Conservation (phyloP, 1,140 invertebrate genomes). For the Ceratina australensis region DNA sequence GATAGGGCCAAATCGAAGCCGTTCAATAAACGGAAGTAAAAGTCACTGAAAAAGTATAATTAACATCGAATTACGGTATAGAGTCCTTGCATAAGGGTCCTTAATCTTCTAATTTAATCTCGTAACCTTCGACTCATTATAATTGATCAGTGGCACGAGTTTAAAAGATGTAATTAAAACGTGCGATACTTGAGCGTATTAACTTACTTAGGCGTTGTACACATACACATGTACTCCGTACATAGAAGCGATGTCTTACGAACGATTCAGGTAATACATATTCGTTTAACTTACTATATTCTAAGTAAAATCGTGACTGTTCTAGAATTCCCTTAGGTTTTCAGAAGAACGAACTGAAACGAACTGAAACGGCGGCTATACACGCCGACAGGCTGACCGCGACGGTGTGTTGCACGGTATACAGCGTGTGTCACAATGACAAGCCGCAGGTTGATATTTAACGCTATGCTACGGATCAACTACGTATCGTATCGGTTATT, state of each 20-base stretch:
- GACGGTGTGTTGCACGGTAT: background rate
- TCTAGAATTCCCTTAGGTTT: constrained; percentile 25
- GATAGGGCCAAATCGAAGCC: too few species aligned
- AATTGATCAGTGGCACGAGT: background rate
- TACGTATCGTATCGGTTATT: constrained; percentile 30
- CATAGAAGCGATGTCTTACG: background rate
- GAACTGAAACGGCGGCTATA: too few species aligned
- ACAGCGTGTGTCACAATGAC: constrained; percentile 18
- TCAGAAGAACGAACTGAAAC: constrained; percentile 24
- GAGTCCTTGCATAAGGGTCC: constrained; percentile 27
- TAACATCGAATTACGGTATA: constrained; percentile 9
- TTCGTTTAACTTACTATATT: constrained; percentile 32
- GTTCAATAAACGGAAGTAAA: background rate
- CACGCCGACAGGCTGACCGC: background rate
- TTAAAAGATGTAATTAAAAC: too few species aligned
- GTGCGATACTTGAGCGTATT: too few species aligned
- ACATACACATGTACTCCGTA: background rate
- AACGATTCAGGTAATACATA: background rate
- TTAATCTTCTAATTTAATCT: constrained; percentile 35
- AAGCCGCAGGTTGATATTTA: constrained; percentile 38
- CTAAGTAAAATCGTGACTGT: constrained; percentile 5
- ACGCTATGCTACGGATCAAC: background rate
- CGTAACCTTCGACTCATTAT: constrained; percentile 29
- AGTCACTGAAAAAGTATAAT: constrained; percentile 26
- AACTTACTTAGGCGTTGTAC: too few species aligned